Evolutionary conservation across 2,113 vertebrate genomes (phyloP), one percentile per base, ranked within the genome.

Genomic region (Pachypanchax playfairii): DNA sequence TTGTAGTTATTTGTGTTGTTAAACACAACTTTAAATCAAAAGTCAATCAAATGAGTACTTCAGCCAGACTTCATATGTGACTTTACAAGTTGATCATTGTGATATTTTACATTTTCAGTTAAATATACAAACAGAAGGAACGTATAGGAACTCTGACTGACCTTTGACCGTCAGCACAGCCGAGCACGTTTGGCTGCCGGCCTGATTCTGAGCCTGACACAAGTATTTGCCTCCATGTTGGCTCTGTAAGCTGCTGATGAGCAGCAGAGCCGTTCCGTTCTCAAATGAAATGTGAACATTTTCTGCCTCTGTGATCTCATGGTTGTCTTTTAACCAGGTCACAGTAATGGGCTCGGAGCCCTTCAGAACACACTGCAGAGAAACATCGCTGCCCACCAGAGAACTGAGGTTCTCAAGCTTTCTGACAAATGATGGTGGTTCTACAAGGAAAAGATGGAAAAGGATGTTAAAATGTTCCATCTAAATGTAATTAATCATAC

Each of bases 161-260:
- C 97, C 97, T 99, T 99, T 99, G 11, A 98, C 96, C 55, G 90
- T 93, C 63, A 99, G 66, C 20, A 94, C 54, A 24, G 96, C 95
- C 61, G 94, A 95, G 75, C 96, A 98, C 4, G 93, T 96, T 84
- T 98, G 96, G 86, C 94, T 92, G 48, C 97, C 97, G 0, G 97
- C 97, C 80, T 96, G 96, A 12, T 99, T 99, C 91, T 96, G 96
- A n/a, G 93, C 95, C 74, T 96, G 93, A 84, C 97, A 99, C 24
- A 94, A 92, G 55, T 96, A 99, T 83, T 97, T 98, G 50, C 97
- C 97, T 41, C 91, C 93, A 20, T 97, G 92, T 62, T 93, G 93
- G 79, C 93, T 90, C 80, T 96, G 94, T 63, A 96, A 84, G 75
- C 89, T 91, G 65, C 88, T 93, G 75, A 99, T 90, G 79, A 92